These are phyloP conservation scores for Plebejus anna DNA, from an alignment of 2,888 invertebrate species.

Conservation along the genomic window DNA sequence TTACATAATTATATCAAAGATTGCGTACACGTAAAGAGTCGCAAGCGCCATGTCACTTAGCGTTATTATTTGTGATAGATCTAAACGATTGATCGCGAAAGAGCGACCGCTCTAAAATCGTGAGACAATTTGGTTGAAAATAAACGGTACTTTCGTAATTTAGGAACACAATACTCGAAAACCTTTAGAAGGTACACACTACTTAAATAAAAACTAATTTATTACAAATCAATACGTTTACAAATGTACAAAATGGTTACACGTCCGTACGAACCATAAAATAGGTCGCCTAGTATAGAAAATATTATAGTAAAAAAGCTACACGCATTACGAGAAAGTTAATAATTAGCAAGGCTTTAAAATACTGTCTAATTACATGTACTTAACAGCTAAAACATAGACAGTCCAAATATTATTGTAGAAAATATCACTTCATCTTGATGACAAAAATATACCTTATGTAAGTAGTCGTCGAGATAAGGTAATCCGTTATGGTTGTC, in stretches of 20 bases:
- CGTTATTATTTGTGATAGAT: too few species aligned
- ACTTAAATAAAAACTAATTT: slow-evolving; percentile 44
- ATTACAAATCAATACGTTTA: slow-evolving; percentile 47
- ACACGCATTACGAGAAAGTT: slow-evolving; percentile 57
- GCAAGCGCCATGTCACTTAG: too few species aligned
- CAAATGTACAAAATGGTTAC: slow-evolving; percentile 55
- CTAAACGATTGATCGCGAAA: background rate
- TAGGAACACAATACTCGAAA: slow-evolving; percentile 67
- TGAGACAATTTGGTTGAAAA: slow-evolving; percentile 67
- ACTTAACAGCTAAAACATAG: slow-evolving; percentile 54
- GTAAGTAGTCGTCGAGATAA: slow-evolving; percentile 30
- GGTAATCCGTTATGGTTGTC: background rate
- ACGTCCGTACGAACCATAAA: slow-evolving; percentile 44
- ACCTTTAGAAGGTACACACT: slow-evolving; percentile 60
- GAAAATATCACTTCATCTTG: slow-evolving; percentile 72
- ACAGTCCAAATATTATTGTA: slow-evolving; percentile 60
- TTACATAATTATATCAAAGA: background rate
- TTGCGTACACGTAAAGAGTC: too few species aligned
- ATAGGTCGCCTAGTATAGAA: slow-evolving; percentile 56
- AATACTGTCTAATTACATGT: slow-evolving; percentile 64
- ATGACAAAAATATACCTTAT: slow-evolving; percentile 57
- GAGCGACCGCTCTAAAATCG: slow-evolving; percentile 34
- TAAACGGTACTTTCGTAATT: slow-evolving; percentile 61
- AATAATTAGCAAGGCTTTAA: slow-evolving; percentile 54
- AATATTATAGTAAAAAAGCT: slow-evolving; percentile 73